These are phyloP conservation scores for Sparus aurata DNA, from an alignment of 2,797 vertebrate genomes.

Conservation along the genomic window DNA sequence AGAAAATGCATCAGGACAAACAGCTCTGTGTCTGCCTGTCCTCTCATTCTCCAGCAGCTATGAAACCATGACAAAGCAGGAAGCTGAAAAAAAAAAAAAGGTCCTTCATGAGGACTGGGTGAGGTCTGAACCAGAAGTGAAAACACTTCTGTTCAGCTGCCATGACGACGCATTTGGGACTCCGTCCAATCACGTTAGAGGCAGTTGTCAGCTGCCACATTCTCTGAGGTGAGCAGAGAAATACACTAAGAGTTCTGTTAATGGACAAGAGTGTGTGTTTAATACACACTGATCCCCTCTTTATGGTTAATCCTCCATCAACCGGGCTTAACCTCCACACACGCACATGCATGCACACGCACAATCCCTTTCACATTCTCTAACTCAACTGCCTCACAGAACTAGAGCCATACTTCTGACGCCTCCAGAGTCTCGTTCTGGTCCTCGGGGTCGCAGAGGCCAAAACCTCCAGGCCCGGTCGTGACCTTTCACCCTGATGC, in stretches of 20 bases:
- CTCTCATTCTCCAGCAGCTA: conserved; percentile 1
- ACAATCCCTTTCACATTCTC: neutral
- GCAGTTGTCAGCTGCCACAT: conserved; percentile 3
- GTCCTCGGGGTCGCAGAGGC: conserved; percentile 5
- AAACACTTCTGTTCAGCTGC: conserved; percentile 19
- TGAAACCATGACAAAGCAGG: conserved; percentile 14
- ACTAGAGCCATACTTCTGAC: conserved; percentile 22
- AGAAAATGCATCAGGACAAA: neutral
- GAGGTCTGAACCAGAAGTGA: conserved; percentile 28
- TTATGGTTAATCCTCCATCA: conserved; percentile 72
- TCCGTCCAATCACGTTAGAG: conserved; percentile 30
- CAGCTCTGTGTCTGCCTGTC: neutral
- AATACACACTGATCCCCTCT: conserved; percentile 67
- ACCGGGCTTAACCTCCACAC: conserved; percentile 51
- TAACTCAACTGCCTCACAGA: neutral
- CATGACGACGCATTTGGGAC: conserved; percentile 2
- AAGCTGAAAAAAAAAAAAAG: neutral
- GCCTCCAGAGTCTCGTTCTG: neutral
- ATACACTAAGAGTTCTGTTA: conserved; percentile 39
- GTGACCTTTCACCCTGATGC: conserved; percentile 36
- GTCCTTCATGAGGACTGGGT: neutral
- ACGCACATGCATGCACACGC: conserved; percentile 15
- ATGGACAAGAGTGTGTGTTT: conserved; percentile 67
- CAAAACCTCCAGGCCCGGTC: conserved; percentile 25
- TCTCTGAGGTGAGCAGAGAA: conserved; percentile 43